A percentile compares a stretch with the other conserved stretches of the same genome.
These are phyloP conservation scores for Pogonognathellus flavescens DNA, from an alignment of 1,140 invertebrate species.

Conservation along the genomic window DNA sequence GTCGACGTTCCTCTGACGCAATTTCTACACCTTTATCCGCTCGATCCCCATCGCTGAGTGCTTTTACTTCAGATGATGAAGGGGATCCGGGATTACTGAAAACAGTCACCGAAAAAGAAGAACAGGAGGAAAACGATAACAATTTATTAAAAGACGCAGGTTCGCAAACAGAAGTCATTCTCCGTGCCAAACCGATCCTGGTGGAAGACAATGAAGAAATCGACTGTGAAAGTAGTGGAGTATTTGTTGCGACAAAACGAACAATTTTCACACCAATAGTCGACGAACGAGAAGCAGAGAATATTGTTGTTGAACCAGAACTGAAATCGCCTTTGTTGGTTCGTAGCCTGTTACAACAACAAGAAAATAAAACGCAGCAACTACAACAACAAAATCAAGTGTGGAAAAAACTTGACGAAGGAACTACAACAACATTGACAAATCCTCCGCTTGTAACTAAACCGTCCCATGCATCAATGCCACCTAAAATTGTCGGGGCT, in stretches of 20 bases:
- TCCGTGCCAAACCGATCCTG: constrained; percentile 58
- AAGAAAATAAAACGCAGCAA: neutral
- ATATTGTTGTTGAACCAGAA: neutral
- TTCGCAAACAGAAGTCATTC: constrained; percentile 40
- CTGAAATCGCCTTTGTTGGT: constrained; percentile 44
- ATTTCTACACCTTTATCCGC: constrained; percentile 57
- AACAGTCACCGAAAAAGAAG: constrained; percentile 61
- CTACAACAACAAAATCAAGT: neutral
- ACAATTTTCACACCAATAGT: constrained; percentile 63
- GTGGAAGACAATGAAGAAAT: constrained; percentile 59
- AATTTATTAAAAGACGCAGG: constrained; percentile 24
- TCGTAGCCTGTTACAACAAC: constrained; percentile 15
- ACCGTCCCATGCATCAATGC: constrained; percentile 4
- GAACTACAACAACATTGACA: constrained; percentile 26
- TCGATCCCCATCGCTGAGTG: constrained; percentile 54
- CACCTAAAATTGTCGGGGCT: constrained; percentile 51
- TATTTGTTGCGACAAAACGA: constrained; percentile 62
- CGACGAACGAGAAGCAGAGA: constrained; percentile 6
- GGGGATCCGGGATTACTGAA: constrained; percentile 55
- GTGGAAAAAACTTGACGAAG: constrained; percentile 14
- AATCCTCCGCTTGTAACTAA: neutral
- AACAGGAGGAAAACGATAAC: constrained; percentile 53
- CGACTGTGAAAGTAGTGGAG: neutral
- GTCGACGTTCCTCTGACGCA: constrained; percentile 59
- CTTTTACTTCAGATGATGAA: constrained; percentile 64